Percentiles rank a stretch among this genome's conserved stretches.
Conservation (phyloP, 2,113 vertebrate genomes). For the Gambusia affinis region DNA sequence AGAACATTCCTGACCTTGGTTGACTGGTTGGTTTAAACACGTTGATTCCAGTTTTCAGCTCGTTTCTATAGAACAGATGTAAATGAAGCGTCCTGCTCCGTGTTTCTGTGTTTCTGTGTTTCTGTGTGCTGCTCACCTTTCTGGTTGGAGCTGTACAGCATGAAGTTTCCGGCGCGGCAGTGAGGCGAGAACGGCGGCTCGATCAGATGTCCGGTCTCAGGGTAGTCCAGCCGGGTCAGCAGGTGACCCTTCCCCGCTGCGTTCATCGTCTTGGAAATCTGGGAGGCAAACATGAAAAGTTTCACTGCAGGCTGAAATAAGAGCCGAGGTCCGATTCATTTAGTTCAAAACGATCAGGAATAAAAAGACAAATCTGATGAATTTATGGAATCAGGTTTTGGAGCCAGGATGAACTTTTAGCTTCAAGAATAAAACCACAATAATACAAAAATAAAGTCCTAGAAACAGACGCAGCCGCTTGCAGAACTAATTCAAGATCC, state of each 20-base stretch:
- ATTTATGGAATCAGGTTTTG: too few species aligned
- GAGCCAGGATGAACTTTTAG: too few species aligned
- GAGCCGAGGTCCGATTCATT: background rate
- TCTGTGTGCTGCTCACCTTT: conserved; percentile 41
- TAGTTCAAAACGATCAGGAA: too few species aligned
- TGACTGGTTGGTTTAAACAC: too few species aligned
- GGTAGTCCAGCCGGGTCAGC: conserved; percentile 65
- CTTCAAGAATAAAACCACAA: too few species aligned
- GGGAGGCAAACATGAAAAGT: background rate
- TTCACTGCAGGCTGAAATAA: background rate
- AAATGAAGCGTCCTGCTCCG: background rate
- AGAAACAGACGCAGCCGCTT: too few species aligned
- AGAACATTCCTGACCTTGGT: too few species aligned
- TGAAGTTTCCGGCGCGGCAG: conserved; percentile 61
- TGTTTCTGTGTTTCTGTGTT: background rate
- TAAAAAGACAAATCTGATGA: too few species aligned
- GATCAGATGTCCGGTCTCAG: conserved; percentile 76
- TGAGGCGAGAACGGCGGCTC: conserved; percentile 79
- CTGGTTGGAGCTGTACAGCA: fast-evolving
- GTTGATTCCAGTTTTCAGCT: too few species aligned
- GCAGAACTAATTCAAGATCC: too few species aligned
- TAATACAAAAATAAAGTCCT: too few species aligned
- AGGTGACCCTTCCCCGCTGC: conserved; percentile 71
- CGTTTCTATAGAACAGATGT: too few species aligned
- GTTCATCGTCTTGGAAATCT: conserved; percentile 69